Conservation (phyloP, 2,888 invertebrate species). For the Synergus itoensis region DNA sequence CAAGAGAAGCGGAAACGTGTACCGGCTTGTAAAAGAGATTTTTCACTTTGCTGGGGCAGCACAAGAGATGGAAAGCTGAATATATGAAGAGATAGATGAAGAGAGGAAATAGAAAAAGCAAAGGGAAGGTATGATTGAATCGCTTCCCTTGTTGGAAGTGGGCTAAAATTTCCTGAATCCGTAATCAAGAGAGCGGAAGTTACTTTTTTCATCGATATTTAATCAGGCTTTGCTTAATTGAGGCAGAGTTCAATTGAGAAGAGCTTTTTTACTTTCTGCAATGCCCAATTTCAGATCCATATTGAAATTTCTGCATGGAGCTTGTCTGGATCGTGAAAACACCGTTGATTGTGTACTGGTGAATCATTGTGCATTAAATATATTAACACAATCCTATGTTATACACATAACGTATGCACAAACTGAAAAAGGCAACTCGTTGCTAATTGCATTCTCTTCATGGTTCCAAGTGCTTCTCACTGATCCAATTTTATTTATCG, state of each 20-base stretch:
- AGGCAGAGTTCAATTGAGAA: background rate
- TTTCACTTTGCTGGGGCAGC: constrained; percentile 56
- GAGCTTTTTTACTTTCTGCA: background rate
- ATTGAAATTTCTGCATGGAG: too few species aligned
- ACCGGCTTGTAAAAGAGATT: constrained; percentile 71
- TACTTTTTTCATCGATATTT: background rate
- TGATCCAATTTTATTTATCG: constrained; percentile 9
- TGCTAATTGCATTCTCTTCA: constrained; percentile 8
- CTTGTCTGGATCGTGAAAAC: background rate
- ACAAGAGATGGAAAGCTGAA: constrained; percentile 34
- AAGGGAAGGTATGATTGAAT: background rate
- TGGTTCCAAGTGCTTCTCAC: background rate
- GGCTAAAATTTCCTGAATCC: background rate
- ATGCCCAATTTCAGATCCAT: too few species aligned
- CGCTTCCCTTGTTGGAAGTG: background rate
- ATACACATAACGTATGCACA: background rate
- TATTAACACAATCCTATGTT: background rate
- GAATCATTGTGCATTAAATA: background rate
- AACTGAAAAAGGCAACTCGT: constrained; percentile 20
- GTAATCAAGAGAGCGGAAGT: constrained; percentile 10
- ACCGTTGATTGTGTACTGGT: background rate
- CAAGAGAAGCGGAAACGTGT: constrained; percentile 66
- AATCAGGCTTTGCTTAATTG: background rate
- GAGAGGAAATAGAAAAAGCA: constrained; percentile 12
- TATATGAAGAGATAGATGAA: constrained; percentile 18